These are phyloP conservation scores for Phaethon lepturus DNA, from an alignment of 2,113 vertebrate genomes.

Conservation along the genomic window DNA sequence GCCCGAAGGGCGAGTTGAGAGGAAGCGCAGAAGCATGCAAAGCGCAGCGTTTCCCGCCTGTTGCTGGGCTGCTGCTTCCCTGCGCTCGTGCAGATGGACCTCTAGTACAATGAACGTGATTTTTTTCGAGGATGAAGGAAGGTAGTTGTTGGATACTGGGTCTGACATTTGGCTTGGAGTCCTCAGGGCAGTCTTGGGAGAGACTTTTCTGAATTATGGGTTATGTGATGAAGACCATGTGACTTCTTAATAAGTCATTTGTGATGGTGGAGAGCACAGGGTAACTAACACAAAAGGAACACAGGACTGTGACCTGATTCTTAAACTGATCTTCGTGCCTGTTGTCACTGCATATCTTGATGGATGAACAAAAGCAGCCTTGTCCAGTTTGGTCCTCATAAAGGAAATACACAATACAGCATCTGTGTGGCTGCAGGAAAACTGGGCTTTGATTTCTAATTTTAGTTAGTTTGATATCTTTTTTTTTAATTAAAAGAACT, in stretches of 20 bases:
- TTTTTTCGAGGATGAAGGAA: neutral
- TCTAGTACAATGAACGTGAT: neutral
- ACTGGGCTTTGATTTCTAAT: neutral
- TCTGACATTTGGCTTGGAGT: neutral
- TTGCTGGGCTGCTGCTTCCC: neutral
- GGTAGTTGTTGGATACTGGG: neutral
- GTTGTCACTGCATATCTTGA: neutral
- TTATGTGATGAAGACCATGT: constrained; percentile 2
- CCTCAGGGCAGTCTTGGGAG: neutral
- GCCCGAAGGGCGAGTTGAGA: neutral
- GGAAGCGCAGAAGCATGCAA: neutral
- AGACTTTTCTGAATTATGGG: constrained; percentile 12
- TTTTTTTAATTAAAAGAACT: neutral
- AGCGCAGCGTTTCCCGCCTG: neutral
- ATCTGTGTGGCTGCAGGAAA: neutral
- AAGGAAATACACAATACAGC: constrained; percentile 4
- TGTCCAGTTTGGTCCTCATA: neutral
- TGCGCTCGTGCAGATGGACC: neutral
- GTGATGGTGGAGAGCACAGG: constrained; percentile 18
- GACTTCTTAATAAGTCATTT: constrained; percentile 34
- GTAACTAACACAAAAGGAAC: constrained; percentile 19
- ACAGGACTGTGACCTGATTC: constrained; percentile 28
- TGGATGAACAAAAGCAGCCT: constrained; percentile 46
- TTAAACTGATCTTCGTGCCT: neutral
- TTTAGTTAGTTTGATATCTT: neutral